Evolutionary conservation across 2,888 invertebrate species (phyloP).

Genomic region (Lasioglossum vierecki): DNA sequence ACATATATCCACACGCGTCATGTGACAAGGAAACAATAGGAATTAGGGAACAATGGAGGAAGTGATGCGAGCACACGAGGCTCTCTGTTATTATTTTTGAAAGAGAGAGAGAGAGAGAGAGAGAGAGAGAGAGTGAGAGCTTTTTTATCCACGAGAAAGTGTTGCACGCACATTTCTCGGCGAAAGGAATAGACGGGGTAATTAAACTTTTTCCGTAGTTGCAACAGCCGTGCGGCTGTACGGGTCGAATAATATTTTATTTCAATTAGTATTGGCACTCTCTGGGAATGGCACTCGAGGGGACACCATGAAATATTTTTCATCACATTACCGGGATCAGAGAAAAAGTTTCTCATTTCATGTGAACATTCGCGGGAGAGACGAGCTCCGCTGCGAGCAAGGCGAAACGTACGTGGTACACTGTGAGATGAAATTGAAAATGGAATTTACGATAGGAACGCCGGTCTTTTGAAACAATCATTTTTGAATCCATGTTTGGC

Average conservation of each 20-base stretch:
- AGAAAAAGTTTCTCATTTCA: background rate
- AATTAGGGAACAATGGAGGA: constrained; percentile 34
- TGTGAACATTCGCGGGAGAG: background rate
- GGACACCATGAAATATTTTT: background rate
- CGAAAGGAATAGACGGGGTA: background rate
- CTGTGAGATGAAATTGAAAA: constrained; percentile 24
- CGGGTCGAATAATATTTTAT: background rate
- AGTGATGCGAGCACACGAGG: constrained; percentile 3
- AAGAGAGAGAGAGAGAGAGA: too few relatives aligned
- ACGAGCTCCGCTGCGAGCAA: background rate
- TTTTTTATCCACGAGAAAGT: constrained; percentile 10
- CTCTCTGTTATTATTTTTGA: background rate
- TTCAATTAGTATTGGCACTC: background rate
- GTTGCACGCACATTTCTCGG: background rate
- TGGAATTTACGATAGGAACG: constrained; percentile 19
- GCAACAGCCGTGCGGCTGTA: background rate
- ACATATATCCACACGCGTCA: background rate
- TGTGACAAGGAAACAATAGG: constrained; percentile 1
- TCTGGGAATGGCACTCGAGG: background rate
- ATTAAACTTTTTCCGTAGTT: background rate
- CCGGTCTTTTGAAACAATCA: background rate
- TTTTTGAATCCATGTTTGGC: background rate
- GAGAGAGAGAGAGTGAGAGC: background rate
- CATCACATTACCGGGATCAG: background rate
- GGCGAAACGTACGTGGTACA: background rate